Base-by-base conservation (phyloP, 2,797 vertebrate species). In the Brachymystax lenok region DNA sequence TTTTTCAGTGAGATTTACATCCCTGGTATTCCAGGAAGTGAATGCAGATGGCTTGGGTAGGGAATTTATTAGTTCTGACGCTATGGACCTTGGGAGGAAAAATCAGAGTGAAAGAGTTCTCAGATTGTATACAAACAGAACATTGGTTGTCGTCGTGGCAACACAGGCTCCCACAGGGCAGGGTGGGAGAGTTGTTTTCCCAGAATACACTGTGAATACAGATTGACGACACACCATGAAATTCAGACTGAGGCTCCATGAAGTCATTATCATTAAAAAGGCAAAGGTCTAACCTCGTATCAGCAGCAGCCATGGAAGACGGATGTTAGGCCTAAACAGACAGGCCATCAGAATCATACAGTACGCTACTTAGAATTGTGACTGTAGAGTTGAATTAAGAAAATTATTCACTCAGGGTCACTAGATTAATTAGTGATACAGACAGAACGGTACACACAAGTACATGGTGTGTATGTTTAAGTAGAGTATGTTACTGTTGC, bases 131-230 rank as follows among this genome's bases (percentile, higher is more conserved):
- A 87, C 79, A 84, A 83, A 84, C 80, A 83, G 76, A 84, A 81
- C 71, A 77, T 79, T 80, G 79, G 74, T 63, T 61, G 85, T 93
- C 88, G 84, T 92, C 90, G 92, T 87, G 83, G 84, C 80, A 85
- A 93, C 81, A 12, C 46, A 64, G 82, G 86, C 84, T 86, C 82
- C 83, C 83, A 77, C 75, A 75, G 56, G 80, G 74, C 35, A 54
- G 74, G 69, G 74, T 19, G 61, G 46, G 78, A 70, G 68, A 77
- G 64, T 21, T 74, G 12, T 54, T 68, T 80, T 85, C 85, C 78
- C 86, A 83, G 78, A 83, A 78, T 79, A 77, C 77, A 75, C 54
- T 52, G 54, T 83, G 77, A 85, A 84, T 80, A 59, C 77, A 80
- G 76, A 74, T 72, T 73, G 78, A 84, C 75, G 80, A 69, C 66